Evolutionary conservation across 2,797 vertebrate species (phyloP).

Genomic region (Rhinogobio ventralis): DNA sequence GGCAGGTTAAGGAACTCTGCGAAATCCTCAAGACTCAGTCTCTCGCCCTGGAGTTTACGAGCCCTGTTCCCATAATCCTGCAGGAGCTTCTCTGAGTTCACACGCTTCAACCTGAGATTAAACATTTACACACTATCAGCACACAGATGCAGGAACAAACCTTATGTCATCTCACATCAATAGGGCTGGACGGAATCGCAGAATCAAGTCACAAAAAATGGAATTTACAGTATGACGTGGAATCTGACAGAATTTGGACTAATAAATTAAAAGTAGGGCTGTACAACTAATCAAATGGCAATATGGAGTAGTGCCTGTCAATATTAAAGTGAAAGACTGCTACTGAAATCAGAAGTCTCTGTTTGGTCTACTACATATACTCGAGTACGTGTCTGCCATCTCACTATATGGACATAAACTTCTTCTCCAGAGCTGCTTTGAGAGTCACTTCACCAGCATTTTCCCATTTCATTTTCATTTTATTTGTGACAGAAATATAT

Average conservation of each 20-base stretch:
- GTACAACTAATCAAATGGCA: background rate
- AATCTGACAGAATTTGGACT: background rate
- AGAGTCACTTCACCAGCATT: background rate
- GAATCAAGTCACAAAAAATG: background rate
- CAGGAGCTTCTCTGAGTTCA: constrained; percentile 85
- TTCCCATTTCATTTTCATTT: background rate
- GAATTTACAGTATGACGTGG: background rate
- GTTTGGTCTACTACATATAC: too few species aligned
- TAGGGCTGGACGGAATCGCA: too few species aligned
- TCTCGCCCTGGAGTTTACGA: constrained; percentile 78
- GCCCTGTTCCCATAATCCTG: constrained; percentile 82
- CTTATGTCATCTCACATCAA: background rate
- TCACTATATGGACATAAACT: background rate
- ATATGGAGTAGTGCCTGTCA: background rate
- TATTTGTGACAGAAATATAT: background rate
- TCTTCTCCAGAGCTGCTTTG: background rate
- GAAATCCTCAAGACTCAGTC: constrained; percentile 81
- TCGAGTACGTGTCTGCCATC: too few species aligned
- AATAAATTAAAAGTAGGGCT: background rate
- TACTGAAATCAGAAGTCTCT: background rate
- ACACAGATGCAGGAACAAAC: background rate
- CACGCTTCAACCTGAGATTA: constrained; percentile 84
- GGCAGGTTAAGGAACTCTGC: constrained; percentile 87
- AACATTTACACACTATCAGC: background rate
- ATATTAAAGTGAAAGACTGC: background rate